Base-by-base conservation (phyloP, 2,113 vertebrate species). In the Tangachromis dhanisi region DNA sequence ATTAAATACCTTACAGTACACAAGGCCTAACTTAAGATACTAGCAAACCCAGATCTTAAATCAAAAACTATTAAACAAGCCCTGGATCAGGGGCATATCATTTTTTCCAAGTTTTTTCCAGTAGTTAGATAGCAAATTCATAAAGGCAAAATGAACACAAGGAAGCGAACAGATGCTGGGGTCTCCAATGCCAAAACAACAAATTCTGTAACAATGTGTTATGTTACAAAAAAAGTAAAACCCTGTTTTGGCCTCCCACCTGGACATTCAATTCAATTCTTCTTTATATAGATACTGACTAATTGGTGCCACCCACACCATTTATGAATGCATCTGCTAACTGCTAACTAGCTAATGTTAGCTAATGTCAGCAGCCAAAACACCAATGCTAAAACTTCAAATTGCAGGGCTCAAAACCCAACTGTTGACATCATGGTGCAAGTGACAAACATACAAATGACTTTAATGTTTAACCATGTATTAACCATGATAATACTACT, bases 251-350 rank as follows among this genome's bases (percentile, higher is more conserved):
- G 57, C 26, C 57, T 31, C 14, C 57, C 2, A 31, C 26, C 14
- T 31, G 14, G 0, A 17, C 55, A 57, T 59, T 59, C 26, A 61
- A 17, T 61, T 61, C 0, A 61, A 61, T 33, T 33, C 0, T 59
- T 59, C 26, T 61, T 61, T 61, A 61, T 61, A 59, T 19, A 35
- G 9, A 19, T 35, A 63, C 17, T 33, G 59, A 61, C 16, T 63
- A 63, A 63, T 63, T 33, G 9, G 59, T 63, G 2, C 9, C 59
- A 63, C 31, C 31, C 29, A 31, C 59, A 63, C 2, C 8, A 40
- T 71, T 42, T 71, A 24, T 42, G 35, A 42, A 42, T 42, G 38
- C 38, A 71, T 14, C 66, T 16, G 38, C 66, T 42, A 71, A 42
- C 66, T 16, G 38, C 66, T 42, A 71, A 42, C n/a, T 71, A 71